Conservation (phyloP, 2,113 vertebrate genomes). For the Coptodon rendalli region DNA sequence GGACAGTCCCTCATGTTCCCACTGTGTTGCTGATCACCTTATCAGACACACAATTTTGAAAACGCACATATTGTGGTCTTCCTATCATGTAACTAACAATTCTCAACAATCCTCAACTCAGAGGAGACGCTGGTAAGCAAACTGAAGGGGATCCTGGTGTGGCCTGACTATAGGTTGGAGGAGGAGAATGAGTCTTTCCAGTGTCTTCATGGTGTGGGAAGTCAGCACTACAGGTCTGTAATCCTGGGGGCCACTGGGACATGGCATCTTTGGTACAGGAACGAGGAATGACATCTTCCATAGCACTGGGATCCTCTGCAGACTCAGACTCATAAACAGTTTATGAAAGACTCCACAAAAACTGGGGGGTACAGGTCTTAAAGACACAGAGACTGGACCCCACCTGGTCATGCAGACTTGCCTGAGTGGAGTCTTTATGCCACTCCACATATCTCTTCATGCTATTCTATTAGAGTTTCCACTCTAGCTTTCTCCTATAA, state of each 20-base stretch:
- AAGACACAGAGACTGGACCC: background rate
- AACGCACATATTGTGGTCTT: background rate
- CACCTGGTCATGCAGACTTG: background rate
- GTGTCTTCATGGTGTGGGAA: background rate
- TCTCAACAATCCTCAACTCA: background rate
- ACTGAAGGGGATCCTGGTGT: background rate
- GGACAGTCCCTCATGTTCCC: background rate
- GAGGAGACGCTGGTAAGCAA: background rate
- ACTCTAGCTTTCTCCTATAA: background rate
- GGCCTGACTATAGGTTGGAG: background rate
- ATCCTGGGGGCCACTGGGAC: background rate
- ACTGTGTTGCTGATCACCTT: background rate
- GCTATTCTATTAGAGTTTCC: background rate
- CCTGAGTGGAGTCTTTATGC: background rate
- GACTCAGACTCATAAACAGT: background rate
- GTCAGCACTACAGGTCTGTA: background rate
- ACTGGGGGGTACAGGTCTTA: background rate
- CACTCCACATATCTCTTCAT: background rate
- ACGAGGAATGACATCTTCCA: background rate
- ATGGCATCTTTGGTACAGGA: background rate
- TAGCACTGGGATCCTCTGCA: background rate
- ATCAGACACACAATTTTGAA: background rate
- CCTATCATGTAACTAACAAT: background rate
- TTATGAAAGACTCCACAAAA: background rate
- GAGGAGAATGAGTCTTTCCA: background rate